Percentiles rank a stretch among this genome's conserved stretches.
These are phyloP conservation scores for Ailurus styani DNA, from an alignment of 2,113 vertebrate species.

Conservation along the genomic window DNA sequence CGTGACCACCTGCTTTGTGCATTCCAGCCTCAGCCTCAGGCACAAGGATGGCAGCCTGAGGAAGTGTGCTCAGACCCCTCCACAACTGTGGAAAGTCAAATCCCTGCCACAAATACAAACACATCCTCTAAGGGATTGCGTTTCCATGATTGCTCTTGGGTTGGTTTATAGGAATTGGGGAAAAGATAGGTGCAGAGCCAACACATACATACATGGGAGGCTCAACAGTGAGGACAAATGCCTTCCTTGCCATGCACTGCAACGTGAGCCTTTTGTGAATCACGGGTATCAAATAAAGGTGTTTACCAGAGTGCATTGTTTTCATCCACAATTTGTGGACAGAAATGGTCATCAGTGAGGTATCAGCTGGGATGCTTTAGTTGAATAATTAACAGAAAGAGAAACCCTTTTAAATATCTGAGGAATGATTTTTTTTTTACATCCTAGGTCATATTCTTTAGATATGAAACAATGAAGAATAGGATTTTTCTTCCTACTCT, in stretches of 20 bases:
- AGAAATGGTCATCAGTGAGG: not conserved
- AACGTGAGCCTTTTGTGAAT: not conserved
- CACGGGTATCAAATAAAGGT: not conserved
- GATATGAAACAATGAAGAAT: too few relatives aligned
- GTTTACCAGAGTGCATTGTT: fast-evolving
- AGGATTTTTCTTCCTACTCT: not conserved
- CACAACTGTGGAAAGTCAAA: not conserved
- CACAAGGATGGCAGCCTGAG: fast-evolving
- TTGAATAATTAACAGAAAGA: not conserved
- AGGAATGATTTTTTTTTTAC: not conserved
- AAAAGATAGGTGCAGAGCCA: too few relatives aligned
- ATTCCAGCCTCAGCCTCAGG: not conserved
- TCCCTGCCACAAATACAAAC: not conserved
- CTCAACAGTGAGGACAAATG: too few relatives aligned
- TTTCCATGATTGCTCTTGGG: not conserved
- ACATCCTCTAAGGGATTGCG: fast-evolving
- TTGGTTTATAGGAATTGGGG: not conserved
- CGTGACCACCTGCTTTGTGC: not conserved
- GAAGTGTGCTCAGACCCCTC: not conserved
- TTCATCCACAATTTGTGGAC: not conserved
- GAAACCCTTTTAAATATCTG: not conserved
- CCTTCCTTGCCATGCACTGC: fast-evolving
- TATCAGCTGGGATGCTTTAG: not conserved
- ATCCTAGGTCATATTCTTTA: not conserved
- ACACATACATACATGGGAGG: too few relatives aligned